A percentile compares a stretch with the other conserved stretches of the same genome.
phyloP scores from a whole-genome alignment of 2,888 invertebrate genomes.

The Drosophila colorata region DNA sequence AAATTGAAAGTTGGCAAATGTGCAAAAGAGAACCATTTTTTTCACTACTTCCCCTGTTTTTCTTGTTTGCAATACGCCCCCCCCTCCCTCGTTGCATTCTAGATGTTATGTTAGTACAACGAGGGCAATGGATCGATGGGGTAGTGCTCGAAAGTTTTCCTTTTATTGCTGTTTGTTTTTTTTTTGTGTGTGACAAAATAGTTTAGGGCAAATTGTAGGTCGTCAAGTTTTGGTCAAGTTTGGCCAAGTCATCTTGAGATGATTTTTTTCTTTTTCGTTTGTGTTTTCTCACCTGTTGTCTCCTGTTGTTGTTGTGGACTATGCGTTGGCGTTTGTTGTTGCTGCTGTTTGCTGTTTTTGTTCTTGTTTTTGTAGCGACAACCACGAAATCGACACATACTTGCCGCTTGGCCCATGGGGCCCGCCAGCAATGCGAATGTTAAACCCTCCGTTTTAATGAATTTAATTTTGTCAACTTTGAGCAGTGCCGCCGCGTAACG shows the following conservation, averaged over 20 bases:
- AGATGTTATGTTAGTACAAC: slow-evolving; percentile 6
- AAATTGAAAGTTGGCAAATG: slow-evolving; percentile 77
- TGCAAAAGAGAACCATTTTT: slow-evolving; percentile 51
- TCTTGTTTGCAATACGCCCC: not conserved
- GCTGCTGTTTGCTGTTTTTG: slow-evolving; percentile 67
- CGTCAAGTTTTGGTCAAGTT: slow-evolving; percentile 9
- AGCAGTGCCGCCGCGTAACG: slow-evolving; percentile 65
- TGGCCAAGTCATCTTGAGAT: slow-evolving; percentile 28
- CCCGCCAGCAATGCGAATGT: slow-evolving; percentile 85
- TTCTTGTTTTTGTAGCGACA: slow-evolving; percentile 92
- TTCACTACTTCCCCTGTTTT: not conserved
- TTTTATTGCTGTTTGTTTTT: slow-evolving; percentile 8
- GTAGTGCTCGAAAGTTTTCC: slow-evolving; percentile 4
- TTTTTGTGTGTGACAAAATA: slow-evolving; percentile 35
- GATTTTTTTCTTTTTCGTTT: not conserved
- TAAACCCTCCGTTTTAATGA: slow-evolving; percentile 85
- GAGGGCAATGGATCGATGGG: slow-evolving; percentile 34
- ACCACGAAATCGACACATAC: slow-evolving; percentile 93
- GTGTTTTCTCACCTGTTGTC: slow-evolving; percentile 66
- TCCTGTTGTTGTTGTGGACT: slow-evolving; percentile 52
- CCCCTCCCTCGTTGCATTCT: not conserved
- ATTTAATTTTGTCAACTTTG: slow-evolving; percentile 84
- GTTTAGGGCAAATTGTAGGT: slow-evolving; percentile 40
- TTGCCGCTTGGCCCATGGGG: slow-evolving; percentile 92
- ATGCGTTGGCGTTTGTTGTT: slow-evolving; percentile 48